A percentile compares a stretch with the other conserved stretches of the same genome.
Conservation (phyloP, 2,113 vertebrate species). For the Symphodus melops region DNA sequence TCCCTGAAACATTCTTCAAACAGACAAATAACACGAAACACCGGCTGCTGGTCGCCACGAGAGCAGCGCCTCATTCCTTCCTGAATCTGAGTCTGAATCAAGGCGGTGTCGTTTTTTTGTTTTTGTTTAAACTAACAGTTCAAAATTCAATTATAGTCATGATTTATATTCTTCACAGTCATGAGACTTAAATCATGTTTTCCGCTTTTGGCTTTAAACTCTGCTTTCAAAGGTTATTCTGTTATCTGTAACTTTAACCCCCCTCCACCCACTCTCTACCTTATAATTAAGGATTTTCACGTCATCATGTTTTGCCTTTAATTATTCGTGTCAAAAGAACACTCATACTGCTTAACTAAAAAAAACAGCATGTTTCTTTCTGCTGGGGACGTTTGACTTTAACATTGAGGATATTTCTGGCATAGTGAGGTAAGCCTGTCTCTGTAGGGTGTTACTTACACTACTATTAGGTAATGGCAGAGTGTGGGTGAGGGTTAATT, state of each 20-base stretch:
- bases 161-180: neutral
- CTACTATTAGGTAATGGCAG: slow-evolving; percentile 42
- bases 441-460: slow-evolving; percentile 33
- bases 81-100: no score
- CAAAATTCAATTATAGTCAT: no score
- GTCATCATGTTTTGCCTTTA: neutral
- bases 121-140: no score
- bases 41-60: no score
- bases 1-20: no score
- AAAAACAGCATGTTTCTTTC: neutral
- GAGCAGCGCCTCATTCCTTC: no score
- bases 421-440: slow-evolving; percentile 32
- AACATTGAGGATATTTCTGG: slow-evolving; percentile 12
- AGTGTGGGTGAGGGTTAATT: slow-evolving; percentile 55
- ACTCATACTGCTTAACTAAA: neutral
- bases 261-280: no score
- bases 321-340: neutral
- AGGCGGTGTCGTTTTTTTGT: no score
- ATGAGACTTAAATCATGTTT: neutral
- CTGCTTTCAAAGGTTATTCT: no score
- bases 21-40: no score
- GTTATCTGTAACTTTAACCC: no score
- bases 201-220: no score
- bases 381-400: slow-evolving; percentile 1
- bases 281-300: neutral